These are phyloP conservation scores for Pipistrellus nathusii DNA, from an alignment of 2,797 vertebrate genomes.

Conservation along the genomic window DNA sequence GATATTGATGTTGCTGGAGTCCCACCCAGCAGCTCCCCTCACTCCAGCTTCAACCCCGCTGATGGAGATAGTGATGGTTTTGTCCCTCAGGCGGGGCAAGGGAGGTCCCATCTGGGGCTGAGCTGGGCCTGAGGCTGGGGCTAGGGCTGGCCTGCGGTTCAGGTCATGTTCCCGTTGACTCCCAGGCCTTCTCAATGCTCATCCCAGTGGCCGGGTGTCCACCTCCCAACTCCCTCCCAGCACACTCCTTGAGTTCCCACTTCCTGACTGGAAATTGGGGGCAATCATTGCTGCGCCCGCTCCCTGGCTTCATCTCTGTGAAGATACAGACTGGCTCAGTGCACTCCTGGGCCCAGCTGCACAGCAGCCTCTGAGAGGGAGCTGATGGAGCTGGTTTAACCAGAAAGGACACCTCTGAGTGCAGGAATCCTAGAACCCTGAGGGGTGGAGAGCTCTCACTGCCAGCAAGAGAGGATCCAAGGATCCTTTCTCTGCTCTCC, in stretches of 20 bases:
- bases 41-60: background rate
- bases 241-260: background rate
- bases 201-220: background rate
- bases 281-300: background rate
- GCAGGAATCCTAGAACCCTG: background rate
- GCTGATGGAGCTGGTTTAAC: background rate
- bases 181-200: background rate
- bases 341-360: background rate
- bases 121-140: background rate
- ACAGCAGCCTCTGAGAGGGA: background rate
- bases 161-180: background rate
- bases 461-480: background rate
- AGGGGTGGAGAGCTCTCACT: background rate
- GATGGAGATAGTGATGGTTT: background rate
- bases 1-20: background rate
- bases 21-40: background rate
- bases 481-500: background rate
- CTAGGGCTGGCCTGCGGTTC: background rate
- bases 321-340: background rate
- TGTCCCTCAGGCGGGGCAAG: accelerated
- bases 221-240: background rate
- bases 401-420: background rate
- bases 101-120: background rate
- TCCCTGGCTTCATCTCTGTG: background rate
- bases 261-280: background rate